A percentile compares a stretch with the other conserved stretches of the same genome.
Conservation (phyloP, 2,797 vertebrate species). For the Phrynocephalus forsythii region DNA sequence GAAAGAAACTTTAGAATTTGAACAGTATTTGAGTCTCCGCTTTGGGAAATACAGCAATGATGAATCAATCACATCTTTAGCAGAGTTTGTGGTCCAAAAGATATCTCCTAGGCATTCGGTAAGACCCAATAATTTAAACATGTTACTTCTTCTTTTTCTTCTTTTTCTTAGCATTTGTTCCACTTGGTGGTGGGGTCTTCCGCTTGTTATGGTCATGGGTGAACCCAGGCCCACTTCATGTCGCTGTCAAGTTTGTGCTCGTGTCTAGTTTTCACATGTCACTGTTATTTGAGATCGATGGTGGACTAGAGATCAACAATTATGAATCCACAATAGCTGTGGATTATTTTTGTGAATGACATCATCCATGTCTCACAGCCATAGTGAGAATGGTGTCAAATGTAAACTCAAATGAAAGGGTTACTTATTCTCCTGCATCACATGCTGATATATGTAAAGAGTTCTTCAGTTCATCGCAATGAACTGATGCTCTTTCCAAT, state of each 20-base stretch:
- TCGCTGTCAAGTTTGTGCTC: no score
- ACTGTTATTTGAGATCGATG: neutral
- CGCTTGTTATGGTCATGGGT: no score
- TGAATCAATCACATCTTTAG: constrained; percentile 97
- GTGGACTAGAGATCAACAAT: neutral
- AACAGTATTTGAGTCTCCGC: constrained; percentile 88
- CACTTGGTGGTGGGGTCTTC: no score
- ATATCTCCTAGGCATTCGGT: constrained; percentile 92
- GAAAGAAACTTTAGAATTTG: constrained; percentile 92
- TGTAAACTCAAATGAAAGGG: neutral
- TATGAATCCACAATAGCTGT: neutral
- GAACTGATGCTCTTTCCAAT: no score
- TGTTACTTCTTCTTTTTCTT: constrained; percentile 35
- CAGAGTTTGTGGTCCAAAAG: constrained; percentile 98
- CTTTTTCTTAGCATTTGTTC: no score
- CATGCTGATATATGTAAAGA: no score
- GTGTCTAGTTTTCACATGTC: neutral
- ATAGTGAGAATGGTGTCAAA: neutral
- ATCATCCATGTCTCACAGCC: neutral
- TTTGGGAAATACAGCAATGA: constrained; percentile 97
- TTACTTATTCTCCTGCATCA: no score
- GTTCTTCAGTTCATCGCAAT: no score
- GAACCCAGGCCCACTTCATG: no score
- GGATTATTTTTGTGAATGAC: neutral
- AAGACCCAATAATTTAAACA: constrained; percentile 67